phyloP scores from a whole-genome alignment of 2,113 vertebrate species.

The Bubalus kerabau region DNA sequence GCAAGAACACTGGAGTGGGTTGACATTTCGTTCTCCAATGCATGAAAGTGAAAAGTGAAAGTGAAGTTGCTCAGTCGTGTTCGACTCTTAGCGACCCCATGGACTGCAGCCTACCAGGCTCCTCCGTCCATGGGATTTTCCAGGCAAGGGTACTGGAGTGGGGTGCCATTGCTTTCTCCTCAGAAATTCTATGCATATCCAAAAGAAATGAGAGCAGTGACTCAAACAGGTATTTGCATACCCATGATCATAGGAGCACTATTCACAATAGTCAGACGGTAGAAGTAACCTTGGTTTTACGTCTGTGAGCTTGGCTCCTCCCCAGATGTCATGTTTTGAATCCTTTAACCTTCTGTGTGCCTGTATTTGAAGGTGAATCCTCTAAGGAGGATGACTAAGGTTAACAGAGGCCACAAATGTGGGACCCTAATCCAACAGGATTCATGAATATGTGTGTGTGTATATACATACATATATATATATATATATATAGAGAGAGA shows the following conservation, averaged over 20 bases:
- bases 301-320: neutral
- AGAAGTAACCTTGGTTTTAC: neutral
- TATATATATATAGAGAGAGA: neutral
- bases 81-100: too few species aligned
- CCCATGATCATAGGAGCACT: neutral
- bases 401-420: neutral
- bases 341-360: neutral
- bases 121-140: too few species aligned
- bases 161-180: too few species aligned
- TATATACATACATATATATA: neutral
- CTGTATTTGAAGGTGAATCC: neutral
- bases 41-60: too few species aligned
- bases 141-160: too few species aligned
- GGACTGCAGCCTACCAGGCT: too few species aligned
- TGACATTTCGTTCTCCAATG: too few species aligned
- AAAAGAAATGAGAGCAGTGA: neutral
- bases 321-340: neutral
- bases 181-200: neutral
- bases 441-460: neutral
- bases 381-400: neutral
- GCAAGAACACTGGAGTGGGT: too few species aligned
- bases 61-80: fast-evolving
- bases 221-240: neutral
- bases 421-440: neutral
- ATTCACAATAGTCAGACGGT: neutral